Evolutionary conservation across 2,113 vertebrate genomes (phyloP).

Genomic region (human (Homo sapiens)): DNA sequence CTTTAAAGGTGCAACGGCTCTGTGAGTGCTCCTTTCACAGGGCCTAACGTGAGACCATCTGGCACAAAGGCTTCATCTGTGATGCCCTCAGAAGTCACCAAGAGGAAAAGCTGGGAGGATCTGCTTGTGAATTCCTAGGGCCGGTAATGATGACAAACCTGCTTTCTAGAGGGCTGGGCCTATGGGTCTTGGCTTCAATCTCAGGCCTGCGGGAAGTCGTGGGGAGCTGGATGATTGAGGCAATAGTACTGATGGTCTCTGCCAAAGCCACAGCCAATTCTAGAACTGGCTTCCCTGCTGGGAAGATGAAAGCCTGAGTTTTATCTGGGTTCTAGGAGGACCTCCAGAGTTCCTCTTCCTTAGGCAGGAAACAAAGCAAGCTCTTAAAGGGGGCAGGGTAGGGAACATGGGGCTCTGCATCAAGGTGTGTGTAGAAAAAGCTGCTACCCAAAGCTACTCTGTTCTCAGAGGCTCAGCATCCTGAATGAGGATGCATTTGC

Average conservation of each 20-base stretch:
- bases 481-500: not conserved
- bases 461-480: not conserved
- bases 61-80: slow-evolving; percentile 1
- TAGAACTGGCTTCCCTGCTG: slow-evolving; percentile 34
- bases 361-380: slow-evolving; percentile 34
- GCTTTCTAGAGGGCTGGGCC: slow-evolving; percentile 27
- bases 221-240: slow-evolving; percentile 16
- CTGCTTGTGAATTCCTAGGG: not conserved
- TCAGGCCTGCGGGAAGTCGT: not conserved
- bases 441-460: not conserved
- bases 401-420: not conserved
- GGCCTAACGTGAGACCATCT: slow-evolving; percentile 49
- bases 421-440: not conserved
- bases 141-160: slow-evolving; percentile 26
- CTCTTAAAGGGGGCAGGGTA: not conserved
- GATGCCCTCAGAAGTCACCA: not conserved
- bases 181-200: slow-evolving; percentile 9
- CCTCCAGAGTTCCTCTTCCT: not conserved
- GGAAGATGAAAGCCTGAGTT: slow-evolving; percentile 31
- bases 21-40: not conserved
- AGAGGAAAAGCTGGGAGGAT: not conserved
- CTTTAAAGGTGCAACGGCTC: slow-evolving; percentile 28
- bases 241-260: slow-evolving; percentile 30
- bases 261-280: slow-evolving; percentile 15
- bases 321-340: slow-evolving; percentile 14